Percentiles rank a stretch among this genome's conserved stretches.
Conservation (phyloP, 2,888 invertebrate species). For the Blastobasis lacticolella region DNA sequence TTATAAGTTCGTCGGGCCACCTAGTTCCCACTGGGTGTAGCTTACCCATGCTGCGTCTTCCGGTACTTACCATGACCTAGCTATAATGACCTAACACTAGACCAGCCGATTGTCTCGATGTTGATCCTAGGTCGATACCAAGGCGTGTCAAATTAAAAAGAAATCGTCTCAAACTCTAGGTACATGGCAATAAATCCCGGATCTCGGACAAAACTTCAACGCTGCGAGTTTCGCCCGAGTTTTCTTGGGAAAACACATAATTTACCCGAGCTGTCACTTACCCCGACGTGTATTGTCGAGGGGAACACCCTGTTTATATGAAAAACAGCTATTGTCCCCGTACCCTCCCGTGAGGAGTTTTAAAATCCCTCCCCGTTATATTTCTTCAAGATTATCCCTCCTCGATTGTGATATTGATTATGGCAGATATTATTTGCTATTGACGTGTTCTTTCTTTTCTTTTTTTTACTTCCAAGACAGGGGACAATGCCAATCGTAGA, state of each 20-base stretch:
- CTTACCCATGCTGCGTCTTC: too few species aligned
- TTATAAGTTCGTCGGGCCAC: too few species aligned
- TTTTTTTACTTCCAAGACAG: neutral
- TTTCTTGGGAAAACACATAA: conserved; percentile 18
- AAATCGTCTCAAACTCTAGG: too few species aligned
- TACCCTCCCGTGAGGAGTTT: conserved; percentile 17
- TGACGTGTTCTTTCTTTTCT: conserved; percentile 8
- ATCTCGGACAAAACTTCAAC: neutral
- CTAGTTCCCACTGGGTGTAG: too few species aligned
- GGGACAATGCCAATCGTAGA: too few species aligned
- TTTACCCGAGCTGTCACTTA: conserved; percentile 16
- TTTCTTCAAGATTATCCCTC: conserved; percentile 17
- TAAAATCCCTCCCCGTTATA: conserved; percentile 15
- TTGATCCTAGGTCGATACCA: too few species aligned
- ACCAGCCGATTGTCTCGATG: too few species aligned
- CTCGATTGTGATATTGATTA: conserved; percentile 19
- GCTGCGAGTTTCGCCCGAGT: conserved; percentile 6
- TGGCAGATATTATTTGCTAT: conserved; percentile 11
- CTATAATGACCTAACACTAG: too few species aligned
- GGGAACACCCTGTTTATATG: conserved; percentile 16
- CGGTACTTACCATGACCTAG: too few species aligned
- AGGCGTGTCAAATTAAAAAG: too few species aligned
- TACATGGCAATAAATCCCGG: too few species aligned
- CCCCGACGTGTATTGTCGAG: conserved; percentile 12
- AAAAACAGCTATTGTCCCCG: conserved; percentile 20